phyloP scores from a whole-genome alignment of 2,888 invertebrate genomes.

The Zygothrica quintamaculata region DNA sequence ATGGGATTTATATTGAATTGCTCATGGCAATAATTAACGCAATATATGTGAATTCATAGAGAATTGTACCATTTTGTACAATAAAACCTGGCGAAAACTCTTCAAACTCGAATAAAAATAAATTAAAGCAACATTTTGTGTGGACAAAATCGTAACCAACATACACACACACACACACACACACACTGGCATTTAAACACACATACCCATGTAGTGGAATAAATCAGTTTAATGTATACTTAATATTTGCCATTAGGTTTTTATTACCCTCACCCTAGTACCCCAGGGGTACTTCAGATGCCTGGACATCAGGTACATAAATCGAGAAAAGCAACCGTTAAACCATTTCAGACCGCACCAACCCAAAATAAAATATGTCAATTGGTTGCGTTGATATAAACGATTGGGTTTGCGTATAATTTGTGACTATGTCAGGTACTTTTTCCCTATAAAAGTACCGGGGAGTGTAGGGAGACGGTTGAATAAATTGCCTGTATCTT shows the following conservation, averaged over 20 bases:
- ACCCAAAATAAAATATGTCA: conserved; percentile 49
- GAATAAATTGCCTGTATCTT: too few species aligned
- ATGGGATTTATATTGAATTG: too few species aligned
- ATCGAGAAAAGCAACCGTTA: conserved; percentile 34
- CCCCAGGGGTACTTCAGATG: conserved; percentile 5
- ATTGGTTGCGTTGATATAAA: conserved; percentile 40
- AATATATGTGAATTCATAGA: too few species aligned
- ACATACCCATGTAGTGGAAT: conserved; percentile 47
- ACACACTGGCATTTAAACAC: neutral
- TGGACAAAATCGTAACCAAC: neutral
- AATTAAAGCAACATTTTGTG: conserved; percentile 26
- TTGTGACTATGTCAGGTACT: neutral
- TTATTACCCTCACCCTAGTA: conserved; percentile 54
- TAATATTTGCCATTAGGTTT: conserved; percentile 74
- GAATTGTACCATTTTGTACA: too few species aligned
- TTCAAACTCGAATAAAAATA: conserved; percentile 56
- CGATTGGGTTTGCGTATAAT: conserved; percentile 4
- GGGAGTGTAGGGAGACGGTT: neutral
- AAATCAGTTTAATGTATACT: conserved; percentile 76
- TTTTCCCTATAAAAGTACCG: neutral
- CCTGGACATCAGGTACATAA: conserved; percentile 47
- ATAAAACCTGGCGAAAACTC: conserved; percentile 4
- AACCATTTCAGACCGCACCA: conserved; percentile 20
- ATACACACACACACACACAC: too few species aligned
- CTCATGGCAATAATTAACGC: too few species aligned